Evolutionary conservation across 2,888 invertebrate genomes (phyloP).

Genomic region (Spialia ferax): DNA sequence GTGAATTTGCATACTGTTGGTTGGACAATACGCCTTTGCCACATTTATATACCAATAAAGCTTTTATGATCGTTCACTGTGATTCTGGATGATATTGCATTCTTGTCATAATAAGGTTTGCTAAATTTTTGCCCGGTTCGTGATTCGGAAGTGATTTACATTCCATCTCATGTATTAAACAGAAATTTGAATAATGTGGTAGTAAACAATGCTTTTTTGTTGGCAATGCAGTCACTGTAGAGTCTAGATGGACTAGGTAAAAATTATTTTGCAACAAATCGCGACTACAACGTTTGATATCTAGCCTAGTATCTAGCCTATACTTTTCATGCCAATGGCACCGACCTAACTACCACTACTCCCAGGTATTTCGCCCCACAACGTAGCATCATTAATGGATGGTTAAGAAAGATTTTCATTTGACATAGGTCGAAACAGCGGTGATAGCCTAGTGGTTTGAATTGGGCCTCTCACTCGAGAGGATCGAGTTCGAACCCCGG

Average conservation of each 20-base stretch:
- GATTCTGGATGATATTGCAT: constrained; percentile 7
- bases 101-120: neutral
- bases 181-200: too few relatives aligned
- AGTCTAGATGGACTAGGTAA: neutral
- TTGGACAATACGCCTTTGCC: constrained; percentile 20
- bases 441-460: too few relatives aligned
- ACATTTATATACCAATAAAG: constrained; percentile 16
- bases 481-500: too few relatives aligned
- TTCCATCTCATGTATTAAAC: neutral
- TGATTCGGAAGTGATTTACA: constrained; percentile 6
- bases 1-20: constrained; percentile 33
- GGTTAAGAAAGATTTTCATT: too few relatives aligned
- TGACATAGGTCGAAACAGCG: too few relatives aligned
- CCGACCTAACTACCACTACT: too few relatives aligned
- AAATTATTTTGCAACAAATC: neutral
- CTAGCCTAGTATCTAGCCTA: too few relatives aligned
- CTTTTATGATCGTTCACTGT: constrained; percentile 13
- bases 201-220: neutral
- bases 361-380: too few relatives aligned
- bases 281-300: neutral
- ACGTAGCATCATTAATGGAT: too few relatives aligned
- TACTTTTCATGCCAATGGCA: too few relatives aligned
- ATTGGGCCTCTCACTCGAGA: too few relatives aligned
- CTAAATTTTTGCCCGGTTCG: neutral
- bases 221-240: neutral